Evolutionary conservation across 2,888 invertebrate genomes (phyloP).

Genomic region (Drosophila neutralis): DNA sequence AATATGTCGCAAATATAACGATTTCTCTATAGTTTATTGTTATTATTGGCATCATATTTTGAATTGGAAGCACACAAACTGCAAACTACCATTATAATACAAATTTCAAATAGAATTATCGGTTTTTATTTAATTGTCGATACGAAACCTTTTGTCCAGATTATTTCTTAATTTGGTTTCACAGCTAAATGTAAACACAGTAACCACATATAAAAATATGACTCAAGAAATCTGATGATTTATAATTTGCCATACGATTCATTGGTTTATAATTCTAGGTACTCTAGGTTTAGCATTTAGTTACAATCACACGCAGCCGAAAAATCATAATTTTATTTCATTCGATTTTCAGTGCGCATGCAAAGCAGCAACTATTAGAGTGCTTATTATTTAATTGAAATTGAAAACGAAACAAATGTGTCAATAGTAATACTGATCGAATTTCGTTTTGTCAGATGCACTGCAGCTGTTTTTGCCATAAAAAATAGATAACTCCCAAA

Average conservation of each 20-base stretch:
- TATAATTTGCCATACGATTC: constrained; percentile 13
- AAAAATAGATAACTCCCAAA: constrained; percentile 58
- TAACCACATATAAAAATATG: constrained; percentile 26
- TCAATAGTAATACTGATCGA: constrained; percentile 48
- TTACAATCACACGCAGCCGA: constrained; percentile 8
- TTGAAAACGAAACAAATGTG: constrained; percentile 45
- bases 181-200: not conserved
- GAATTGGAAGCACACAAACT: constrained; percentile 16
- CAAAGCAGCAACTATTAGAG: constrained; percentile 19
- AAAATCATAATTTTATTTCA: constrained; percentile 19
- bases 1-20: constrained; percentile 52
- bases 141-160: not conserved
- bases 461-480: constrained; percentile 62
- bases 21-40: constrained; percentile 37
- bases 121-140: not conserved
- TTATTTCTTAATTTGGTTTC: not conserved
- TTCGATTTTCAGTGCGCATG: not conserved
- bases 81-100: constrained; percentile 8
- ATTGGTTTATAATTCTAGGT: constrained; percentile 1
- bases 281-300: constrained; percentile 4
- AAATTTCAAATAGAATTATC: not conserved
- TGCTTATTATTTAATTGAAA: constrained; percentile 6
- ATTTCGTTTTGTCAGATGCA: constrained; percentile 32
- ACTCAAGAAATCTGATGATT: constrained; percentile 16
- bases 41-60: constrained; percentile 29